A percentile compares a stretch with the other conserved stretches of the same genome.
Conservation (phyloP, 2,888 invertebrate species). For the Temnothorax unifasciatus region DNA sequence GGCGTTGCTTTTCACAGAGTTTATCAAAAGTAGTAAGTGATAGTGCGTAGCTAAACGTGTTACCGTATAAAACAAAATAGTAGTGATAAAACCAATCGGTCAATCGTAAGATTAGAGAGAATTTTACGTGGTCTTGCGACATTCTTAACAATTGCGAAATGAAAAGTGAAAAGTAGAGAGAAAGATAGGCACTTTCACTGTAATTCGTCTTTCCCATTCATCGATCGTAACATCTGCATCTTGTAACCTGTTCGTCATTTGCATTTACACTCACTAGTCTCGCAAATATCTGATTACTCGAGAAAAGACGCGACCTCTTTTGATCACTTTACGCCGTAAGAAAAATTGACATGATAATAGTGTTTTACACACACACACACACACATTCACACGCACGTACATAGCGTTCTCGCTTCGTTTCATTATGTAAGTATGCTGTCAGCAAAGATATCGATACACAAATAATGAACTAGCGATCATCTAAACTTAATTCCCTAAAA, state of each 20-base stretch:
- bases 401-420: slow-evolving; percentile 32
- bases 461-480: slow-evolving; percentile 38
- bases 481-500: slow-evolving; percentile 52
- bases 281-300: neutral
- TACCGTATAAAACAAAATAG: slow-evolving; percentile 54
- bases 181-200: neutral
- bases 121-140: neutral
- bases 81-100: slow-evolving; percentile 49
- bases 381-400: neutral
- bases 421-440: slow-evolving; percentile 31
- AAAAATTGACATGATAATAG: slow-evolving; percentile 28
- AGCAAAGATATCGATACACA: slow-evolving; percentile 35
- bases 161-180: slow-evolving; percentile 22
- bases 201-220: slow-evolving; percentile 25
- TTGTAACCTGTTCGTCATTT: slow-evolving; percentile 15
- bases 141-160: slow-evolving; percentile 40
- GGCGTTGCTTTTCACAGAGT: slow-evolving; percentile 65
- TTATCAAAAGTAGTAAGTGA: slow-evolving; percentile 47
- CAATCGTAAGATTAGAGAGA: slow-evolving; percentile 60
- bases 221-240: slow-evolving; percentile 17
- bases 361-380: neutral
- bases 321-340: slow-evolving; percentile 9
- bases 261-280: slow-evolving; percentile 18
- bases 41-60: slow-evolving; percentile 60
- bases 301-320: slow-evolving; percentile 30